Base-by-base conservation (phyloP, 2,888 invertebrate genomes). In the Unio delphinus region DNA sequence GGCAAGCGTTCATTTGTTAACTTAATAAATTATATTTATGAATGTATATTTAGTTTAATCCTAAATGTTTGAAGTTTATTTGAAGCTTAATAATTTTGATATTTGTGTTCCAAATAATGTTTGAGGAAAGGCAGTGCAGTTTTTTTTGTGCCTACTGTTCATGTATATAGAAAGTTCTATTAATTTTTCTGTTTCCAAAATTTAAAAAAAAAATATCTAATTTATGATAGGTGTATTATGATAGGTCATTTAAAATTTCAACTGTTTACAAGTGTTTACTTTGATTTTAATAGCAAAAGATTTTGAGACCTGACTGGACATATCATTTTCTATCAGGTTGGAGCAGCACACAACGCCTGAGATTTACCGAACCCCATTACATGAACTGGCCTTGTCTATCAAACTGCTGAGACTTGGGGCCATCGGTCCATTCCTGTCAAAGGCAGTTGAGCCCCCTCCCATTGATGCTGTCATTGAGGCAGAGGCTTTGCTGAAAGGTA, bases 401-500 rank as follows among this genome's bases (percentile, higher is more conserved):
- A 97, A 98, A 88, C 91, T 99, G 15, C 92, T 99, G 4, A 93
- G 95, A 3, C 92, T 99, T 7, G 99, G 99, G 65, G 93, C 94
- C 34, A 97, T 99, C 85, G 96, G 96, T 0, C 95, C 95, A 89
- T 99, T 99, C 91, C 92, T 99, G 71, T 96, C 96, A 30, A 98
- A 98, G 78, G 92, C 92, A 11, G 94, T 98, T 30, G 97, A 99
- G 89, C 97, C 98, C 0, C 99, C 99, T 58, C 98, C 98, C 23
- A 92, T 98, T 75, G 99, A 99, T 91, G 97, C 98, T 54, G 98
- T 99, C 20, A 98, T 99, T 82, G 99, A 99, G 89, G 98, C 99
- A 0, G 98, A 98, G 91, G 97, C 96, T 60, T 88, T 93, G 74
- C 89, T 94, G 3, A 87, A 89, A 86, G 90, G 91, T 91, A 68